These are phyloP conservation scores for Octodonta nipae DNA, from an alignment of 2,888 invertebrate genomes.

Conservation along the genomic window DNA sequence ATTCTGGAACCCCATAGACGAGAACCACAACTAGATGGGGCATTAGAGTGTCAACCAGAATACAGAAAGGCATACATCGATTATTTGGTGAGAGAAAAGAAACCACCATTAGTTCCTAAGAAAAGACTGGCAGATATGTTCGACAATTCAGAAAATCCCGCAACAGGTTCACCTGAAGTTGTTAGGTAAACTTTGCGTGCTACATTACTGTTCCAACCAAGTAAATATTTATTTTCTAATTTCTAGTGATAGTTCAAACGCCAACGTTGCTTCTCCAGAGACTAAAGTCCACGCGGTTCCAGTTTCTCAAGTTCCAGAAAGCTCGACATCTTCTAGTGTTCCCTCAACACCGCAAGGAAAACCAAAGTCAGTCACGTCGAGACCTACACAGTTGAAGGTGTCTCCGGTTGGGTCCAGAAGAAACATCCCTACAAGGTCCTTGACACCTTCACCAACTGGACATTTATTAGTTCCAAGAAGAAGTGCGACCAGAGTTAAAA, in stretches of 20 bases:
- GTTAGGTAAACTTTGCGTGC: too few species aligned
- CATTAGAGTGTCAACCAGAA: conserved; percentile 36
- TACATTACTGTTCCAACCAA: too few species aligned
- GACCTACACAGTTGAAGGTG: conserved; percentile 2
- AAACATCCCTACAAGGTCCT: conserved; percentile 3
- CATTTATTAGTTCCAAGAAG: conserved; percentile 3
- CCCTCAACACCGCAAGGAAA: conserved; percentile 5
- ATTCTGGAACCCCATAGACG: too few species aligned
- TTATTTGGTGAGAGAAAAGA: conserved; percentile 32
- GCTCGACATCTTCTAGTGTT: conserved; percentile 5
- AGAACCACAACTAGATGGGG: conserved; percentile 26
- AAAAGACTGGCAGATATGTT: too few species aligned
- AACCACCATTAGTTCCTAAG: conserved; percentile 7
- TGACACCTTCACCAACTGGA: conserved; percentile 8
- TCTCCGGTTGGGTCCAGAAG: conserved; percentile 5
- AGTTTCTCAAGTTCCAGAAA: not conserved
- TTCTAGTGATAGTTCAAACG: too few species aligned
- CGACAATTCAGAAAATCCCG: too few species aligned
- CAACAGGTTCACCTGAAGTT: too few species aligned
- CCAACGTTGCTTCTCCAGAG: not conserved
- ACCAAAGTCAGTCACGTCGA: not conserved
- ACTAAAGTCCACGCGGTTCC: not conserved
- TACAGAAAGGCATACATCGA: conserved; percentile 37
- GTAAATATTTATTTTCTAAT: too few species aligned
- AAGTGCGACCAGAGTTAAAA: not conserved